Evolutionary conservation across 1,140 invertebrate species (phyloP).

Genomic region (Gonioctena quinquepunctata): DNA sequence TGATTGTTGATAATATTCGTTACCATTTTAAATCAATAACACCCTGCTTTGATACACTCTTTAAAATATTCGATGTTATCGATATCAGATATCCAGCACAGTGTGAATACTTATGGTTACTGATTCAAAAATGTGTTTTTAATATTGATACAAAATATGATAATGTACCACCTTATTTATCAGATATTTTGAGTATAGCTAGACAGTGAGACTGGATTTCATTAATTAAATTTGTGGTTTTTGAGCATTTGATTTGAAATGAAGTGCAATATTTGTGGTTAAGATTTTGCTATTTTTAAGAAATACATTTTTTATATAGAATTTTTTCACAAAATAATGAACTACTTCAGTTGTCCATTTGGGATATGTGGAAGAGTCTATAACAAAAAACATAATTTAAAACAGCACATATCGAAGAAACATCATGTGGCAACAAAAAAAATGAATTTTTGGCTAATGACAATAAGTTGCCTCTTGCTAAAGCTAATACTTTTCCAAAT

Average conservation of each 20-base stretch:
- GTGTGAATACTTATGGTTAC: background rate
- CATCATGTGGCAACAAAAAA: background rate
- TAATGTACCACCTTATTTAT: background rate
- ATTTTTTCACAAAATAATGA: constrained; percentile 4
- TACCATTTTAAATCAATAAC: constrained; percentile 1
- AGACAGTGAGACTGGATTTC: background rate
- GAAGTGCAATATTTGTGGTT: constrained; percentile 3
- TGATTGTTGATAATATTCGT: background rate
- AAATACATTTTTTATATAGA: background rate
- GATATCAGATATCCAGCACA: constrained; percentile 6
- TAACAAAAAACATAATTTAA: constrained; percentile 3
- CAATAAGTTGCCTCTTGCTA: background rate
- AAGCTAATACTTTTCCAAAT: background rate
- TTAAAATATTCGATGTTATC: background rate
- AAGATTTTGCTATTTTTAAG: background rate
- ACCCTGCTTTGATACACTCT: background rate
- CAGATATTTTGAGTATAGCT: background rate
- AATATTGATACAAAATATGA: constrained; percentile 1
- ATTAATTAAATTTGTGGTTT: background rate
- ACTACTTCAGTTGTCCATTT: background rate
- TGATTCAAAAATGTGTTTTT: background rate
- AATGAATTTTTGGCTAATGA: background rate
- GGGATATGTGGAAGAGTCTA: background rate
- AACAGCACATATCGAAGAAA: background rate
- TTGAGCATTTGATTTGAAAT: background rate